Conservation (phyloP, 2,888 invertebrate genomes). For the Cistogaster globosa region DNA sequence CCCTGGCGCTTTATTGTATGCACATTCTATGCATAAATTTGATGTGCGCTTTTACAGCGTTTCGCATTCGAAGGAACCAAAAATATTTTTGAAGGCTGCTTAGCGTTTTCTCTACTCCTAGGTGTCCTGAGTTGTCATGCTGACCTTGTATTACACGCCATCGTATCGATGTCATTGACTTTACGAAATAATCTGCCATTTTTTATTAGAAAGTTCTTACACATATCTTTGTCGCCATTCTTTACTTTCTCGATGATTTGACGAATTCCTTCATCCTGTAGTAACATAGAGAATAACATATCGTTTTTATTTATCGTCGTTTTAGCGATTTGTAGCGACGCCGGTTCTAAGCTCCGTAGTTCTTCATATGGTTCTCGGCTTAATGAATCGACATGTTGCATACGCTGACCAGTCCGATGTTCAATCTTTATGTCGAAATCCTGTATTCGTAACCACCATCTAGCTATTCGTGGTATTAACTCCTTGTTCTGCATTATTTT, state of each 20-base stretch:
- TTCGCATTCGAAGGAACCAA: constrained; percentile 50
- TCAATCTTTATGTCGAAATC: no score
- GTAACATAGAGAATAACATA: constrained; percentile 48
- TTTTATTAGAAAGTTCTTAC: neutral
- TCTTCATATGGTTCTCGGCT: constrained; percentile 18
- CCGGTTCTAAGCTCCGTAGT: constrained; percentile 14
- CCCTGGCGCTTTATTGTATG: no score
- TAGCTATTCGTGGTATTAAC: no score
- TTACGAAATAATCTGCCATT: no score
- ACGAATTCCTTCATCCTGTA: constrained; percentile 12
- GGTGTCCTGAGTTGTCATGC: neutral
- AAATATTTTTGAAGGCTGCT: constrained; percentile 6
- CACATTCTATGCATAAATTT: no score
- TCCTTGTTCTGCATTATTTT: no score
- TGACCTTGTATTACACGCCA: neutral
- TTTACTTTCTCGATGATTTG: neutral
- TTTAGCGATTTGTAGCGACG: constrained; percentile 47
- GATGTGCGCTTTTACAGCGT: no score
- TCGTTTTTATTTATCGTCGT: constrained; percentile 32
- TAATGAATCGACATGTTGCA: constrained; percentile 60
- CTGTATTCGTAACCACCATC: no score
- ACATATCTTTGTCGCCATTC: neutral
- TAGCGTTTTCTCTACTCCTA: neutral
- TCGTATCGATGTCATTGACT: neutral
- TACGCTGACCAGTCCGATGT: constrained; percentile 15